Evolutionary conservation across 2,888 invertebrate genomes (phyloP), one percentile per base, ranked within the genome.

Genomic region (Chrysina gloriosa): DNA sequence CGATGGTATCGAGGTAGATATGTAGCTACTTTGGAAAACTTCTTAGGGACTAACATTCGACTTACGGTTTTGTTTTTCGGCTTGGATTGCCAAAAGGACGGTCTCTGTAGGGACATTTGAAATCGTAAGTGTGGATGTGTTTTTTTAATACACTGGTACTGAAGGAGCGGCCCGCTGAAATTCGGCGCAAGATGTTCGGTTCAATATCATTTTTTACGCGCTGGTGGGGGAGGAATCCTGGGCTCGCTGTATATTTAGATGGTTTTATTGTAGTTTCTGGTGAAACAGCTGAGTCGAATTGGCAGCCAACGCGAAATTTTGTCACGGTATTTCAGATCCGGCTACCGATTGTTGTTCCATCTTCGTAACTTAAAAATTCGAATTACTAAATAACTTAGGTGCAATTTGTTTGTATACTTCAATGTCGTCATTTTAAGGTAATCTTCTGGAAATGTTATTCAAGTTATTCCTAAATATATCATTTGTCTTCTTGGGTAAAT

Each of bases 61-160:
- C 58, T 58, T 58, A 58, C 58, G 58, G 58, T 85, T 78, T 81
- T 82, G 70, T 76, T 73, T 42, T 77, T 68, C 54, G 79, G 74
- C 75, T 84, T 83, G 48, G 83, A 86, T 68, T 86, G 86, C 89
- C 89, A 89, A 82, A 89, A 89, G 50, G 89, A 84, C 52, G 89
- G 89, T 73, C 89, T 84, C 79, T 89, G 87, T 81, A 87, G 88
- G 78, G 88, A 86, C 87, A 88, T 87, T 70, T 45, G 61, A 68
- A 67, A 64, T 63, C 47, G 50, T 50, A 19, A 36, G 31, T 50
- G 50, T 36, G 25, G 27, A 39, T 71, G 68, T 72, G 72, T 72
- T 72, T 66, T 50, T 58, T 68, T 71, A 74, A 23, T 72, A 72
- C 71, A 27, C 52, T 27, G 52, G 52, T 76, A 76, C 77, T 75